Base-by-base conservation (phyloP, 1,140 invertebrate species). In the Drosophila arawakana region DNA sequence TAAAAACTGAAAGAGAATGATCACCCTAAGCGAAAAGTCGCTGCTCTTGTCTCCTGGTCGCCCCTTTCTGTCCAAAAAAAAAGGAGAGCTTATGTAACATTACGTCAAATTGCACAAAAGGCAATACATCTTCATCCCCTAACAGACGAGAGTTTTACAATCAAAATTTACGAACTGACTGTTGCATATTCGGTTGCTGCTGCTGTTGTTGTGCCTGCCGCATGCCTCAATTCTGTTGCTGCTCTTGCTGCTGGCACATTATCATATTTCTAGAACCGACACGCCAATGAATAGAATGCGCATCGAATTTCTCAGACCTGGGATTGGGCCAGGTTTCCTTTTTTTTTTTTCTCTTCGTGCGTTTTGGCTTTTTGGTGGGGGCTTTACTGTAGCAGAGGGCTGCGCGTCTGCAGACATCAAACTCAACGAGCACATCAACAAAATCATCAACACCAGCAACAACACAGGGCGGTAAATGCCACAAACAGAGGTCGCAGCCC, bases 101-200 rank as follows among this genome's bases (percentile, higher is more conserved):
- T 89, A 89, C 85, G 84, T 89, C 84, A 89, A 89, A 90, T 89
- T 71, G 80, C 78, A 81, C 81, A 84, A 90, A 88, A 81, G 85
- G 84, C 81, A 89, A 89, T 89, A 89, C 85, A 90, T 89, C 84
- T 89, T 89, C 84, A 89, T 89, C 84, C 84, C 84, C 80, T 79
- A 86, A 62, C 37, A 39, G 34, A 13, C n/a, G 10, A 11, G 18
- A n/a, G 81, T 73, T 84, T 85, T 84, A 86, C 82, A 85, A 86
- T 80, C 73, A 84, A 88, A 88, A 84, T 88, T 88, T 89, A 88
- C 80, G 84, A 88, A 88, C 84, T 84, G 84, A 88, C 84, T 88
- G 84, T 88, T 88, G 84, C 83, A 80, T 80, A 80, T 88, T 76
- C 55, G 60, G 21, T 15, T 63, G 57, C 15, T 5, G 3, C 15